phyloP scores from a whole-genome alignment of 1,140 invertebrate genomes.

The Rhizoglyphus robini region DNA sequence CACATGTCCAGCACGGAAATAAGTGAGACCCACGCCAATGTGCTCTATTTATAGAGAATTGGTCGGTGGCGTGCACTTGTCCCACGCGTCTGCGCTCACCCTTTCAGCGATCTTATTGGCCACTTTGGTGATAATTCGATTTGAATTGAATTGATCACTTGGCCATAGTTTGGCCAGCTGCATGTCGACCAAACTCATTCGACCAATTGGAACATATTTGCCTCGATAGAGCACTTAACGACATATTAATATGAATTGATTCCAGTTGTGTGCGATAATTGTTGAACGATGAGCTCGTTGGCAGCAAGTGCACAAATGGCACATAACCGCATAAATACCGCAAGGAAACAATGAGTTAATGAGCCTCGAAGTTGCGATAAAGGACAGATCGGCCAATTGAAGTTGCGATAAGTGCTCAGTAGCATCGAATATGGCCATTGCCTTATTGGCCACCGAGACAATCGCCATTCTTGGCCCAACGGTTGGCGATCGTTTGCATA shows the following conservation, averaged over 20 bases:
- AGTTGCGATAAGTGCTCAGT: too few species aligned
- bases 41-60: not conserved
- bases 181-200: not conserved
- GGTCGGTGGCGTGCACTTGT: not conserved
- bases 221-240: not conserved
- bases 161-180: not conserved
- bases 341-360: conserved; percentile 18
- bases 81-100: not conserved
- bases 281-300: not conserved
- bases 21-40: not conserved
- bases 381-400: not conserved
- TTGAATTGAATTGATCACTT: not conserved
- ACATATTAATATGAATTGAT: conserved; percentile 7
- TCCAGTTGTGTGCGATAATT: not conserved
- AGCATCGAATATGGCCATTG: too few species aligned
- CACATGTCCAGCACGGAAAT: not conserved
- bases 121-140: not conserved
- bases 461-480: too few species aligned
- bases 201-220: not conserved
- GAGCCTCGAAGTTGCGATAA: conserved; percentile 13
- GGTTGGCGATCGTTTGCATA: too few species aligned
- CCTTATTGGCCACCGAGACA: too few species aligned
- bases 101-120: not conserved
- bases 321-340: too few species aligned
- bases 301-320: too few species aligned